A percentile compares a stretch with the other conserved stretches of the same genome.
These are phyloP conservation scores for Synaphobranchus kaupii DNA, from an alignment of 2,797 vertebrate genomes.

Conservation along the genomic window DNA sequence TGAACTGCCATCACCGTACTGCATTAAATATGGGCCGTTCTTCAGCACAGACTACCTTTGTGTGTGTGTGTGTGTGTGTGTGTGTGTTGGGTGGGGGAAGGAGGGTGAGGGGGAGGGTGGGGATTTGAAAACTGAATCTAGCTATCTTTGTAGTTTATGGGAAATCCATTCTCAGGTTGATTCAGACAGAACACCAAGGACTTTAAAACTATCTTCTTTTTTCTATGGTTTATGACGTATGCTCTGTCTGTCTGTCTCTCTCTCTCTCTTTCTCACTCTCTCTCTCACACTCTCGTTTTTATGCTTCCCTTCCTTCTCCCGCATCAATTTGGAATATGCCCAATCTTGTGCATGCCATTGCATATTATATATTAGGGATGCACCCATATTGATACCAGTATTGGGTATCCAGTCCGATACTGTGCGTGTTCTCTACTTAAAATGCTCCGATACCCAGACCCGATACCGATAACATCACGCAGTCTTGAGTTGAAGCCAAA, in stretches of 20 bases:
- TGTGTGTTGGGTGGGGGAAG: not conserved
- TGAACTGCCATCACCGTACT: not conserved
- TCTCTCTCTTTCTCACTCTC: not conserved
- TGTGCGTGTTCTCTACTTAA: too few species aligned
- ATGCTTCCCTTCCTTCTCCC: not conserved
- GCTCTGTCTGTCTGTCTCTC: not conserved
- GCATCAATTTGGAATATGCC: not conserved
- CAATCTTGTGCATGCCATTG: not conserved
- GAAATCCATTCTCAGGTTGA: not conserved
- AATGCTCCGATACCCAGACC: too few species aligned
- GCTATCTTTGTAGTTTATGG: not conserved
- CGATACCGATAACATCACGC: too few species aligned
- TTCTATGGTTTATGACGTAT: too few species aligned
- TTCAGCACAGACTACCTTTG: not conserved
- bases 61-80: constrained; percentile 33
- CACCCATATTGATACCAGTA: too few species aligned
- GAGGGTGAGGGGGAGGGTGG: not conserved
- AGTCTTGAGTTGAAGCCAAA: too few species aligned
- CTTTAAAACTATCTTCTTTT: not conserved
- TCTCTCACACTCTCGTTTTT: not conserved
- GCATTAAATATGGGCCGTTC: not conserved
- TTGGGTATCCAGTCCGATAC: too few species aligned
- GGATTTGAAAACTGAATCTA: not conserved
- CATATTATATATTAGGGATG: too few species aligned
- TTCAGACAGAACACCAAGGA: constrained; percentile 20